Percentiles rank a stretch among this genome's conserved stretches.
Evolutionary conservation across 2,113 vertebrate genomes (phyloP).

Genomic region (Nyctibius bracteatus): DNA sequence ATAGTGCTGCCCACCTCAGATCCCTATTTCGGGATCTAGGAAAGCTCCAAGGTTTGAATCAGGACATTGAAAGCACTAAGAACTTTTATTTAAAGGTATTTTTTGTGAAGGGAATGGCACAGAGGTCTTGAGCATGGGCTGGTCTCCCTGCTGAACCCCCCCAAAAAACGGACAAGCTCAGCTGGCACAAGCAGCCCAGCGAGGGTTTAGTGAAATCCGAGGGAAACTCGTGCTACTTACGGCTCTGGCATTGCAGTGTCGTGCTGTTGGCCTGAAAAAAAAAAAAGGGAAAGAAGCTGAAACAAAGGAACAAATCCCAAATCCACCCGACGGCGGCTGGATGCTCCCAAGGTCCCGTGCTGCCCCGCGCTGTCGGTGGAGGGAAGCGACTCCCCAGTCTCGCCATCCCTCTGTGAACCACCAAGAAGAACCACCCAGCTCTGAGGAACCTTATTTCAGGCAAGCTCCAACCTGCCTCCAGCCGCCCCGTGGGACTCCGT

Average conservation of each 20-base stretch:
- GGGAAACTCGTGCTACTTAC: conserved; percentile 49
- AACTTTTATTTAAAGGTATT: background rate
- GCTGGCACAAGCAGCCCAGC: fast-evolving
- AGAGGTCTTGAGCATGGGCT: background rate
- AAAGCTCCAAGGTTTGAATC: background rate
- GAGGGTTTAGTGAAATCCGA: fast-evolving
- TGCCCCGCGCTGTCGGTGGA: background rate
- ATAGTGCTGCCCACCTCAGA: background rate
- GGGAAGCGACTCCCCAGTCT: background rate
- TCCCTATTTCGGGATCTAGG: background rate
- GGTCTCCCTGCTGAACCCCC: background rate
- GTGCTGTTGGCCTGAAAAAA: background rate
- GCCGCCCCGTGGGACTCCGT: background rate
- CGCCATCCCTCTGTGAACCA: fast-evolving
- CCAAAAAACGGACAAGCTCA: fast-evolving
- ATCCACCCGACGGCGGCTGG: fast-evolving
- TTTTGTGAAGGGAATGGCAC: background rate
- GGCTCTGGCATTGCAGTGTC: conserved; percentile 66
- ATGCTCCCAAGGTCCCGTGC: background rate
- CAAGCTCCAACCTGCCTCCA: background rate
- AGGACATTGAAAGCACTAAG: background rate
- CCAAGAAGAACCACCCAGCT: fast-evolving
- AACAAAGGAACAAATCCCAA: background rate
- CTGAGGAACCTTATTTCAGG: background rate
- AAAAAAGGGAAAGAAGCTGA: background rate